phyloP scores from a whole-genome alignment of 2,797 vertebrate genomes.

The Falco naumanni region DNA sequence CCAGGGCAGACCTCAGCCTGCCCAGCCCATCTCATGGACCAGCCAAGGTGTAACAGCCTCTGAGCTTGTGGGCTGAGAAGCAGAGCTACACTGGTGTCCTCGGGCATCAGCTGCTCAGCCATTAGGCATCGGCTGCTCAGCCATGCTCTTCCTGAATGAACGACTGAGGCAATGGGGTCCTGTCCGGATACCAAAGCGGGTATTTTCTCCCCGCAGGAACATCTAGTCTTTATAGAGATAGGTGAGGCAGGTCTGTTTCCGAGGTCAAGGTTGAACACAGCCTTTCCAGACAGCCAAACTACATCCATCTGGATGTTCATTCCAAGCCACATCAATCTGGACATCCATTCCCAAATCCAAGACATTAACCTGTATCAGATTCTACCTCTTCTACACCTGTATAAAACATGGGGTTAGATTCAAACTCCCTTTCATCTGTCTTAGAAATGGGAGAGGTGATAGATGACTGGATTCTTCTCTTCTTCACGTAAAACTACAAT shows the following conservation, averaged over 20 bases:
- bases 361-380: not conserved
- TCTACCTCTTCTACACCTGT: not conserved
- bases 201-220: not conserved
- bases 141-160: not conserved
- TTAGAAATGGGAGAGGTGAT: not conserved
- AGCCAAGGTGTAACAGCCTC: not conserved
- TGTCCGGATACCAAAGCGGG: not conserved
- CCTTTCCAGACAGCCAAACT: not conserved
- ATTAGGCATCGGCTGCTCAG: not conserved
- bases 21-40: not conserved
- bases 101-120: accelerated
- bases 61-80: not conserved
- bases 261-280: not conserved
- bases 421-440: not conserved
- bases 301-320: not conserved
- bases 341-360: not conserved
- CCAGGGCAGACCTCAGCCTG: not conserved
- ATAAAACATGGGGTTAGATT: not conserved
- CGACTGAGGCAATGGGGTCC: not conserved
- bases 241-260: not conserved
- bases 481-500: not conserved
- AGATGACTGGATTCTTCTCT: not conserved
- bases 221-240: not conserved
- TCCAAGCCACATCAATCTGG: not conserved
- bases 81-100: not conserved